Percentiles rank a stretch among this genome's conserved stretches.
Evolutionary conservation across 2,888 invertebrate species (phyloP).

Genomic region (Xanthia togata): DNA sequence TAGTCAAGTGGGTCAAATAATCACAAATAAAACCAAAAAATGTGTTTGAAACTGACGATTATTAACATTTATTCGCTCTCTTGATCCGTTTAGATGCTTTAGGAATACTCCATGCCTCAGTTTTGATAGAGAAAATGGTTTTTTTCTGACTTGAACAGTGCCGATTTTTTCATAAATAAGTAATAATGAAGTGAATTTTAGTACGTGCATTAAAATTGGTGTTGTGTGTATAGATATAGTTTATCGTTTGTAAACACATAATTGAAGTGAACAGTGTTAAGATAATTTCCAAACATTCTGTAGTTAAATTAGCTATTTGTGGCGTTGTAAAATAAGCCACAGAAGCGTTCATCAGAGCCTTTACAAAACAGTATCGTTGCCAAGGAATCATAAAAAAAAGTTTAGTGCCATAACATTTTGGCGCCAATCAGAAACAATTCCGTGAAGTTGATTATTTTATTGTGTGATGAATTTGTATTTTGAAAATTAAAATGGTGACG

Average conservation of each 20-base stretch:
- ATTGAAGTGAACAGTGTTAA: constrained; percentile 55
- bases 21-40: constrained; percentile 60
- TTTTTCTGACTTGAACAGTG: constrained; percentile 30
- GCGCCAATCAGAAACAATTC: constrained; percentile 58
- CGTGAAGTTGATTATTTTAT: constrained; percentile 27
- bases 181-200: constrained; percentile 32
- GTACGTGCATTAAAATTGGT: constrained; percentile 21
- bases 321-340: constrained; percentile 62
- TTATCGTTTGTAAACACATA: constrained; percentile 38
- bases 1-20: constrained; percentile 63
- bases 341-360: constrained; percentile 47
- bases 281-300: constrained; percentile 52
- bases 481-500: constrained; percentile 87
- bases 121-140: constrained; percentile 45
- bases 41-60: constrained; percentile 45
- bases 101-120: constrained; percentile 20
- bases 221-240: constrained; percentile 25
- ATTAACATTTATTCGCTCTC: constrained; percentile 25
- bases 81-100: constrained; percentile 24
- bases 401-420: constrained; percentile 46
- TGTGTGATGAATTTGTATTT: constrained; percentile 60
- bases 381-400: constrained; percentile 59
- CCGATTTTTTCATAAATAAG: constrained; percentile 50
- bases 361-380: constrained; percentile 43
- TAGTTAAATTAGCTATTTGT: constrained; percentile 63